Conservation (phyloP, 1,140 invertebrate genomes). For the Drosophila punjabiensis region DNA sequence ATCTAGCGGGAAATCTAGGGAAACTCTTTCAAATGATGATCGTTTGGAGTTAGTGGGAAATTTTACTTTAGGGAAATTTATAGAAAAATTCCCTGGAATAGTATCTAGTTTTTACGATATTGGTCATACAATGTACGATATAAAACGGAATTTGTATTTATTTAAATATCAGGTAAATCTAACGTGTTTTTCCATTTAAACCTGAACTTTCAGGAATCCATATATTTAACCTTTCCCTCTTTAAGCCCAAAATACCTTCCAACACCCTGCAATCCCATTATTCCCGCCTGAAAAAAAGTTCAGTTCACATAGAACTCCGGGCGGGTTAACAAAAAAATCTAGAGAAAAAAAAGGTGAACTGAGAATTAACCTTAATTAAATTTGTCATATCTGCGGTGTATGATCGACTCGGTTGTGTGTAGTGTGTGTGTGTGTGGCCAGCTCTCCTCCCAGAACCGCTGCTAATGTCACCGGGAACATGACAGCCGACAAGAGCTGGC, state of each 20-base stretch:
- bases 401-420: slow-evolving; percentile 45
- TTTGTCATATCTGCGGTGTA: slow-evolving; percentile 70
- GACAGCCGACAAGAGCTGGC: slow-evolving; percentile 61
- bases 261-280: slow-evolving; percentile 3
- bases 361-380: slow-evolving; percentile 76
- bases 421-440: slow-evolving; percentile 25
- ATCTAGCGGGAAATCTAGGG: slow-evolving; percentile 17
- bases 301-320: slow-evolving; percentile 31
- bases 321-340: slow-evolving; percentile 22
- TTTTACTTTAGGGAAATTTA: background rate
- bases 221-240: too few species aligned
- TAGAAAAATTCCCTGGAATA: background rate
- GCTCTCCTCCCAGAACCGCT: slow-evolving; percentile 9
- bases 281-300: slow-evolving; percentile 22
- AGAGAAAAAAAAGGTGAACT: slow-evolving; percentile 15
- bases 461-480: slow-evolving; percentile 75
- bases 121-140: background rate
- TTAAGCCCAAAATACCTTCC: background rate
- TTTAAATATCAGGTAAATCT: background rate
- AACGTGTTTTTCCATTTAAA: too few species aligned
- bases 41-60: background rate
- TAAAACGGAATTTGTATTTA: too few species aligned
- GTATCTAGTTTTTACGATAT: background rate
- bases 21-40: background rate
- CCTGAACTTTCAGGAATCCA: fast-evolving